phyloP scores from a whole-genome alignment of 2,888 invertebrate species.

The Erynnis tages region DNA sequence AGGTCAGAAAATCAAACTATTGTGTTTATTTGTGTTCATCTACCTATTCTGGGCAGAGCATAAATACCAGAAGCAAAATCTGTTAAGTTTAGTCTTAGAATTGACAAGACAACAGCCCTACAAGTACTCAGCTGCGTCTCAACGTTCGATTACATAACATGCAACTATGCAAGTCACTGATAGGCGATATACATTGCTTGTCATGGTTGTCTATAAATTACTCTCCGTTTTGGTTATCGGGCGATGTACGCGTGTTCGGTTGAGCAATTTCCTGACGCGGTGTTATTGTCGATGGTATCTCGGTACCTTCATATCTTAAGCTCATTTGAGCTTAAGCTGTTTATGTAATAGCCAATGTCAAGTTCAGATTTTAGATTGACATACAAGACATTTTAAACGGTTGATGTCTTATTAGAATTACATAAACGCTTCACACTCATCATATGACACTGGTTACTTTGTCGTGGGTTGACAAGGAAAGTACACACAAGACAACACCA shows the following conservation, averaged over 20 bases:
- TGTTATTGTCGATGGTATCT: slow-evolving; percentile 7
- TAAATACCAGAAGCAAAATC: too few species aligned
- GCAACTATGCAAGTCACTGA: slow-evolving; percentile 18
- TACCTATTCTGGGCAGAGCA: too few species aligned
- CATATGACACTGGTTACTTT: too few species aligned
- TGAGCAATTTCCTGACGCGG: slow-evolving; percentile 13
- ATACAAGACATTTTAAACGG: too few species aligned
- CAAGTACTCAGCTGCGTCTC: slow-evolving; percentile 1
- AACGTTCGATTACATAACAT: slow-evolving; percentile 24
- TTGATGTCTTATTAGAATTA: too few species aligned
- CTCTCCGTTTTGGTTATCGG: slow-evolving; percentile 2
- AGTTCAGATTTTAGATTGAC: too few species aligned
- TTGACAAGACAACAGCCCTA: slow-evolving; percentile 19
- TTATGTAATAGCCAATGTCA: slow-evolving; percentile 18
- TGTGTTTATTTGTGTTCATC: too few species aligned
- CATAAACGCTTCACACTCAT: too few species aligned
- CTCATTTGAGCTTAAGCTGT: background rate
- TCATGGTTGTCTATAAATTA: slow-evolving; percentile 6
- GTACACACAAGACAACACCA: too few species aligned
- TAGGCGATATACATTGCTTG: slow-evolving; percentile 19
- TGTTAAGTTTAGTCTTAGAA: too few species aligned
- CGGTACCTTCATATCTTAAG: background rate
- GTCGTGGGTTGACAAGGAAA: too few species aligned
- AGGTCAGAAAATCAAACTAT: too few species aligned
- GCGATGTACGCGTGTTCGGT: slow-evolving; percentile 12